Percentiles rank a stretch among this genome's conserved stretches.
phyloP scores from a whole-genome alignment of 1,140 invertebrate species.

The Thalassaphorura encarpata region DNA sequence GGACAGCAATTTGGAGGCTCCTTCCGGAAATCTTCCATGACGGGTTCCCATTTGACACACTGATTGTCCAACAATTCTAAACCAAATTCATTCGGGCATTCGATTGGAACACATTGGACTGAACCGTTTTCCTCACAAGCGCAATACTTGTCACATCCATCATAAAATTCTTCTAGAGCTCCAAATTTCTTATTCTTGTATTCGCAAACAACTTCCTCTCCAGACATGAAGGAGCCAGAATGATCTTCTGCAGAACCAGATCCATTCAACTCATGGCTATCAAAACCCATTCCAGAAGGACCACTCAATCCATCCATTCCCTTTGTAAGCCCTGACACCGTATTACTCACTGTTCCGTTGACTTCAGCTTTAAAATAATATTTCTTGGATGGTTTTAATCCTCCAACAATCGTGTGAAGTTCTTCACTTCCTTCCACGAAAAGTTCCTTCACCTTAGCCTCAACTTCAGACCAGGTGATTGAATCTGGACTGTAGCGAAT shows the following conservation, averaged over 20 bases:
- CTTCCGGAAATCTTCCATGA: constrained; percentile 57
- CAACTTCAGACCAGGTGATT: constrained; percentile 14
- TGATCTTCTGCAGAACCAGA: constrained; percentile 12
- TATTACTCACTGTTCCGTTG: constrained; percentile 23
- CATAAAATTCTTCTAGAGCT: constrained; percentile 54
- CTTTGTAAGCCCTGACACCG: constrained; percentile 18
- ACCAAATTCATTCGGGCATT: constrained; percentile 71
- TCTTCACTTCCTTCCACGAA: constrained; percentile 23
- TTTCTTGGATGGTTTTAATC: constrained; percentile 15
- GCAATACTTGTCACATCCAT: constrained; percentile 62
- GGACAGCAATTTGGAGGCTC: constrained; percentile 72
- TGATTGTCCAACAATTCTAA: constrained; percentile 67
- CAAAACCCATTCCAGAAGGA: constrained; percentile 8
- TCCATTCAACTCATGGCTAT: constrained; percentile 22
- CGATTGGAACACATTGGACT: constrained; percentile 62
- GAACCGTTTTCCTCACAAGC: constrained; percentile 50
- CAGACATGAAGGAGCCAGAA: constrained; percentile 12
- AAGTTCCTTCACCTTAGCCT: constrained; percentile 21
- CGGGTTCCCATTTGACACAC: constrained; percentile 73
- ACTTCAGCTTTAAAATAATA: constrained; percentile 28
- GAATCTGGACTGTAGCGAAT: constrained; percentile 23
- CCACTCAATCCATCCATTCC: background rate
- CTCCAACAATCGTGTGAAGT: constrained; percentile 17
- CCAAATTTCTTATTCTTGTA: constrained; percentile 50
- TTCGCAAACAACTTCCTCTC: constrained; percentile 10